These are phyloP conservation scores for Parotocinclus haroldoi DNA, from an alignment of 2,797 vertebrate species.

Conservation along the genomic window DNA sequence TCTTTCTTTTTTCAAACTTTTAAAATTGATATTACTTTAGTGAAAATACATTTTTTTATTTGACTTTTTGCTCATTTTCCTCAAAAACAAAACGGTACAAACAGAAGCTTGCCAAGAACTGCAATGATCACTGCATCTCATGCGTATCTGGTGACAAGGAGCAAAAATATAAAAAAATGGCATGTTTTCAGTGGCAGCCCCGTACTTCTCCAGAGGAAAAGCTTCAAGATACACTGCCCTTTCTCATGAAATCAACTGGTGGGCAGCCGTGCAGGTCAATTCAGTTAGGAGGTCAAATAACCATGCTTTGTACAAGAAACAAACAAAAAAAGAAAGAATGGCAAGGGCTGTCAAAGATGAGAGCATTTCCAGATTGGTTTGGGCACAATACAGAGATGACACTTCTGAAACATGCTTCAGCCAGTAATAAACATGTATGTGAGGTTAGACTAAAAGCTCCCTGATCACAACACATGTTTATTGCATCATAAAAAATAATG, in stretches of 20 bases:
- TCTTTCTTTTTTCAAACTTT: conserved; percentile 47
- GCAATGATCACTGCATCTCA: conserved; percentile 97
- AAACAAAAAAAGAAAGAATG: conserved; percentile 36
- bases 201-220: conserved; percentile 85
- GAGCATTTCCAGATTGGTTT: conserved; percentile 79
- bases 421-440: conserved; percentile 99
- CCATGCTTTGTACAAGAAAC: conserved; percentile 51
- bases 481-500: conserved; percentile 99
- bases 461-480: conserved; percentile 99
- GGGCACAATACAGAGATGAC: conserved; percentile 97
- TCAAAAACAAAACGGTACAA: conserved; percentile 52
- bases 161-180: conserved; percentile 99
- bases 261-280: conserved; percentile 50
- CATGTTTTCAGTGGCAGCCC: conserved; percentile 99
- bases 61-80: conserved; percentile 52
- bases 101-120: conserved; percentile 68
- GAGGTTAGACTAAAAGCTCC: conserved; percentile 88
- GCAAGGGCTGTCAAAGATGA: conserved; percentile 75
- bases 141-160: conserved; percentile 99
- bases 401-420: conserved; percentile 99
- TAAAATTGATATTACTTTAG: conserved; percentile 9
- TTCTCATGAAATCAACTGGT: conserved; percentile 60
- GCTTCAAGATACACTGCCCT: conserved; percentile 64
- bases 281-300: conserved; percentile 67
- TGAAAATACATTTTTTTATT: conserved; percentile 34